Percentiles rank a stretch among this genome's conserved stretches.
These are phyloP conservation scores for Aporophyla nigra DNA, from an alignment of 2,888 invertebrate genomes.

Conservation along the genomic window DNA sequence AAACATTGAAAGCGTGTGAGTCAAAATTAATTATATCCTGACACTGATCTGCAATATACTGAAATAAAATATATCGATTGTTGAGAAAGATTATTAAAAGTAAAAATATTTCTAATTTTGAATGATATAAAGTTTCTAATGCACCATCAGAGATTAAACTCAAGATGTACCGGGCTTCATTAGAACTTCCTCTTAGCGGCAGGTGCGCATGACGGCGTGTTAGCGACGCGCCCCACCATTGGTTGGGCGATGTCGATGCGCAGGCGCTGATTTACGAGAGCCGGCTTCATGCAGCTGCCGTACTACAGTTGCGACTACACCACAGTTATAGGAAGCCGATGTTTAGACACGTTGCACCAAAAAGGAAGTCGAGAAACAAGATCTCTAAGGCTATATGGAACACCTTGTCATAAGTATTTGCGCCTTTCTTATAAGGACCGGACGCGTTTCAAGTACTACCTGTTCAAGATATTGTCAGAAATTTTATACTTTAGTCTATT, in stretches of 20 bases:
- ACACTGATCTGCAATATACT: neutral
- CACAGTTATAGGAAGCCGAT: slow-evolving; percentile 80
- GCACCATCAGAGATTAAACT: slow-evolving; percentile 60
- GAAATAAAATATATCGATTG: neutral
- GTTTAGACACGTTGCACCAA: slow-evolving; percentile 78
- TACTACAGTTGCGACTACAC: slow-evolving; percentile 66
- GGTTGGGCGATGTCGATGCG: slow-evolving; percentile 74
- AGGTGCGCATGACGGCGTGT: slow-evolving; percentile 82
- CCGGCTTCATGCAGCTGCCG: slow-evolving; percentile 81
- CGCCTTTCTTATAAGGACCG: slow-evolving; percentile 29
- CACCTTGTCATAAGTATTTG: slow-evolving; percentile 56
- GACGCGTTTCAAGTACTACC: slow-evolving; percentile 16
- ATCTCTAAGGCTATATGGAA: slow-evolving; percentile 61
- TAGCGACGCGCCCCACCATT: slow-evolving; percentile 75
- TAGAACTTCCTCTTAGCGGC: slow-evolving; percentile 84
- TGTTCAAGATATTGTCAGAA: slow-evolving; percentile 21
- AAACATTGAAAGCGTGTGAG: slow-evolving; percentile 11
- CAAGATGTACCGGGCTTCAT: slow-evolving; percentile 75
- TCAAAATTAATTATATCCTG: slow-evolving; percentile 17
- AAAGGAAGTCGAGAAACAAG: slow-evolving; percentile 77
- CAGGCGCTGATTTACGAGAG: slow-evolving; percentile 81
- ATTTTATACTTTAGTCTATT: neutral
- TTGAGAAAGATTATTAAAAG: neutral
- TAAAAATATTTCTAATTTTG: neutral
- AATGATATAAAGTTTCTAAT: slow-evolving; percentile 37